A percentile compares a stretch with the other conserved stretches of the same genome.
Conservation (phyloP, 2,113 vertebrate genomes). For the Candoia aspera region DNA sequence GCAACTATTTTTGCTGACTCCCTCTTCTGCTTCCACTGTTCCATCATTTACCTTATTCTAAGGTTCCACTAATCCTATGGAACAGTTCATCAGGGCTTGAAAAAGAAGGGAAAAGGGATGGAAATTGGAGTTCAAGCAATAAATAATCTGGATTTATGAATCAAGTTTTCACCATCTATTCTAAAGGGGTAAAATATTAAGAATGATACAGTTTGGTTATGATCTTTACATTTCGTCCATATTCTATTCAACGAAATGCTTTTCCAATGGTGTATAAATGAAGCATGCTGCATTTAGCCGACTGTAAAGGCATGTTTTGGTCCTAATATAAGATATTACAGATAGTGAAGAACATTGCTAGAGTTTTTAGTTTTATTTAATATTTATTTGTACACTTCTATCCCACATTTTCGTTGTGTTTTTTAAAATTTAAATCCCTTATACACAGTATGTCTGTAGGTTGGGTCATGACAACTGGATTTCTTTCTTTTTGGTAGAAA, state of each 20-base stretch:
- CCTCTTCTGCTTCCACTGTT: neutral
- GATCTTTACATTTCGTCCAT: neutral
- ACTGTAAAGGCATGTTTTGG: neutral
- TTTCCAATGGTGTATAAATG: neutral
- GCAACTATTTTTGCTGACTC: neutral
- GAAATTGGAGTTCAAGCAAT: too few relatives aligned
- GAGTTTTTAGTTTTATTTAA: too few relatives aligned
- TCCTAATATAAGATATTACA: too few relatives aligned
- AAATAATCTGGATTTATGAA: too few relatives aligned
- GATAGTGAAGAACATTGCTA: too few relatives aligned
- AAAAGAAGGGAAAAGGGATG: neutral
- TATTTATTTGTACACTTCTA: too few relatives aligned
- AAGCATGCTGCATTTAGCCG: neutral
- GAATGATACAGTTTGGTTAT: neutral
- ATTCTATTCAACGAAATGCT: neutral
- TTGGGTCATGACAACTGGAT: too few relatives aligned
- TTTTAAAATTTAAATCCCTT: too few relatives aligned
- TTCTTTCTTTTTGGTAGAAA: too few relatives aligned
- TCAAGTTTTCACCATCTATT: too few relatives aligned
- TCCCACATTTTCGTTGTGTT: too few relatives aligned
- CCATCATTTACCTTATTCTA: neutral
- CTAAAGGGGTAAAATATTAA: neutral
- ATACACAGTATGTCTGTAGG: too few relatives aligned
- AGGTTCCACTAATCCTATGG: neutral
- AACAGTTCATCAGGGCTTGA: neutral